Percentiles rank a stretch among this genome's conserved stretches.
These are phyloP conservation scores for Perdita meconis DNA, from an alignment of 2,888 invertebrate species.

Conservation along the genomic window DNA sequence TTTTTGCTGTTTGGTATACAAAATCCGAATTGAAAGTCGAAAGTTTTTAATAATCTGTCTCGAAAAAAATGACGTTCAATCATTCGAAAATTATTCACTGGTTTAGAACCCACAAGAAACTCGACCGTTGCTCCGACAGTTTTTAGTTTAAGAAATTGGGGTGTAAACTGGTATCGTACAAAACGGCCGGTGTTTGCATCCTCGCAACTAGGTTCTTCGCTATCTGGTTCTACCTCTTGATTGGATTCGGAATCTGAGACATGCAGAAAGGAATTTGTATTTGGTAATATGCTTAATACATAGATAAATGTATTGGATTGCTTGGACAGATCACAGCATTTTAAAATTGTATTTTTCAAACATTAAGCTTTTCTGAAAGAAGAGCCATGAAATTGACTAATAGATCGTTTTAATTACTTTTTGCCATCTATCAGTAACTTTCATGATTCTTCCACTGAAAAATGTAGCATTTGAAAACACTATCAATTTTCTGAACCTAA, in stretches of 20 bases:
- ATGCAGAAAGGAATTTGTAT: constrained; percentile 15
- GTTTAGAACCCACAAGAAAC: constrained; percentile 96
- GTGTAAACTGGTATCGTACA: constrained; percentile 99
- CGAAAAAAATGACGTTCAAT: constrained; percentile 98
- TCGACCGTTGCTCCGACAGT: constrained; percentile 99
- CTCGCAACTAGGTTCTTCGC: constrained; percentile 85
- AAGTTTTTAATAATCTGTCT: constrained; percentile 96
- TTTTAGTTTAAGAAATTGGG: constrained; percentile 97
- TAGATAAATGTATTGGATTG: no score
- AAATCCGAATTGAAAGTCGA: constrained; percentile 99
- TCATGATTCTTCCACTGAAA: no score
- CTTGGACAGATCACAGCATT: no score
- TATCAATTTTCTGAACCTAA: no score
- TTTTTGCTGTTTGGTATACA: constrained; percentile 99
- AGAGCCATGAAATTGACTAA: no score
- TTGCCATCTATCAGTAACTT: no score
- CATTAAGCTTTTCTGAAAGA: no score
- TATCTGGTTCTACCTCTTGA: constrained; percentile 76
- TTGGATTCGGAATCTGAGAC: constrained; percentile 61
- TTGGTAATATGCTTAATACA: neutral
- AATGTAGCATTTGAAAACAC: no score
- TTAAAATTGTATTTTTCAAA: no score
- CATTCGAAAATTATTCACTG: constrained; percentile 98
- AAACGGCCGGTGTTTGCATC: constrained; percentile 97
- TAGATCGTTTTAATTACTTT: no score